Conservation (phyloP, 2,888 invertebrate species). For the Hirtodrosophila cameraria region DNA sequence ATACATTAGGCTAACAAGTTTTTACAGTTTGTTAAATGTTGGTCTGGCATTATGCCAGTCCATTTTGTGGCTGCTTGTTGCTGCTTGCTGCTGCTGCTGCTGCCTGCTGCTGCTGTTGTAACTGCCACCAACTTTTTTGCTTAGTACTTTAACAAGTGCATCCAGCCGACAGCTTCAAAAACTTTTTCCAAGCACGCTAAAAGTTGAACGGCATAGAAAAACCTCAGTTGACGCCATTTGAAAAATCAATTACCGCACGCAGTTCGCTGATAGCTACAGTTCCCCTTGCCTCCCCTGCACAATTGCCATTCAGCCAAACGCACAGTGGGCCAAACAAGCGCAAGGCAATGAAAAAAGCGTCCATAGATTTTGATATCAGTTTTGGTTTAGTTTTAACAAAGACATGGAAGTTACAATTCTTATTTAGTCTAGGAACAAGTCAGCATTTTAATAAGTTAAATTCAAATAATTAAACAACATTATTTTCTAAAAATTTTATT, state of each 20-base stretch:
- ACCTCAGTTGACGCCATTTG: conserved; percentile 30
- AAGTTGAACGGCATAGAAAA: conserved; percentile 19
- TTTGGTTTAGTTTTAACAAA: too few relatives aligned
- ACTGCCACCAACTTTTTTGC: conserved; percentile 10
- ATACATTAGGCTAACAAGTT: conserved; percentile 41
- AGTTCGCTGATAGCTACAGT: conserved; percentile 19
- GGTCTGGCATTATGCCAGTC: conserved; percentile 29
- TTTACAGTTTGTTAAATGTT: conserved; percentile 17
- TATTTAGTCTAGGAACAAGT: too few relatives aligned
- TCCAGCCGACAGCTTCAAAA: conserved; percentile 33
- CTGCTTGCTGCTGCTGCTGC: not conserved
- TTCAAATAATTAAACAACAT: too few relatives aligned
- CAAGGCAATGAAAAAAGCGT: too few relatives aligned
- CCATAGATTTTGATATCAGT: too few relatives aligned
- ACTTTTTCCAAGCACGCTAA: conserved; percentile 11
- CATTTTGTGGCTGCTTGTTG: conserved; percentile 2
- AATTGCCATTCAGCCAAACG: not conserved
- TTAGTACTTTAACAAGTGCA: conserved; percentile 51
- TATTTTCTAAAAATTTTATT: too few relatives aligned
- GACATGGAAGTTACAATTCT: too few relatives aligned
- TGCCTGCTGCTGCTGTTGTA: conserved; percentile 2
- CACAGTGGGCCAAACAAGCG: too few relatives aligned
- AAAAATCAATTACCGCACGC: conserved; percentile 68
- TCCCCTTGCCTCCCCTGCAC: too few relatives aligned
- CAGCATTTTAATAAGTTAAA: too few relatives aligned